Evolutionary conservation across 2,888 invertebrate genomes (phyloP).

Genomic region (Caenorhabditis parvicauda): DNA sequence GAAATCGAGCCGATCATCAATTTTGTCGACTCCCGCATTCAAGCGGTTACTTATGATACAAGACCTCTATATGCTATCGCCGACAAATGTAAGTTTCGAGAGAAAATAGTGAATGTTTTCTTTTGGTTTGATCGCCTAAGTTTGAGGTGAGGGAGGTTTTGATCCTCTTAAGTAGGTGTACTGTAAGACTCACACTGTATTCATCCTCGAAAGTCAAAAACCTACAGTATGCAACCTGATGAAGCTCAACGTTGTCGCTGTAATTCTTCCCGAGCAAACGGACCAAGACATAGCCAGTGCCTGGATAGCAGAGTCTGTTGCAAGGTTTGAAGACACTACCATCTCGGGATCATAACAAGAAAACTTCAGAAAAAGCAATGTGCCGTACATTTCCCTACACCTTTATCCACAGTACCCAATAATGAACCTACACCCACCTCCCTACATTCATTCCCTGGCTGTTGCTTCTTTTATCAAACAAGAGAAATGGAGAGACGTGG

Average conservation of each 20-base stretch:
- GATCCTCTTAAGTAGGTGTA: too few relatives aligned
- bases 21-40: constrained; percentile 17
- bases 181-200: too few relatives aligned
- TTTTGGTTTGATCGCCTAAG: too few relatives aligned
- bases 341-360: too few relatives aligned
- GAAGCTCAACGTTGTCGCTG: constrained; percentile 8
- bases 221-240: constrained; percentile 22
- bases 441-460: constrained; percentile 20
- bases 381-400: constrained; percentile 15
- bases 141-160: too few relatives aligned
- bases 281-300: constrained; percentile 20
- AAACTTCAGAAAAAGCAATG: too few relatives aligned
- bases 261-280: constrained; percentile 20
- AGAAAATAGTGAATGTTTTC: too few relatives aligned
- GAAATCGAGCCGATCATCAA: constrained; percentile 17
- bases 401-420: constrained; percentile 15
- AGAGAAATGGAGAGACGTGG: constrained; percentile 29
- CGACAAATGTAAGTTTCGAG: too few relatives aligned
- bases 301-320: too few relatives aligned
- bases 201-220: too few relatives aligned
- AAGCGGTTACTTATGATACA: constrained; percentile 17
- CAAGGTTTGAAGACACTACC: too few relatives aligned
- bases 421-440: constrained; percentile 19
- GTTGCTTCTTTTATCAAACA: constrained; percentile 24
- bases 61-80: too few relatives aligned